Conservation (phyloP, 2,113 vertebrate genomes). For the Narcine bancroftii region DNA sequence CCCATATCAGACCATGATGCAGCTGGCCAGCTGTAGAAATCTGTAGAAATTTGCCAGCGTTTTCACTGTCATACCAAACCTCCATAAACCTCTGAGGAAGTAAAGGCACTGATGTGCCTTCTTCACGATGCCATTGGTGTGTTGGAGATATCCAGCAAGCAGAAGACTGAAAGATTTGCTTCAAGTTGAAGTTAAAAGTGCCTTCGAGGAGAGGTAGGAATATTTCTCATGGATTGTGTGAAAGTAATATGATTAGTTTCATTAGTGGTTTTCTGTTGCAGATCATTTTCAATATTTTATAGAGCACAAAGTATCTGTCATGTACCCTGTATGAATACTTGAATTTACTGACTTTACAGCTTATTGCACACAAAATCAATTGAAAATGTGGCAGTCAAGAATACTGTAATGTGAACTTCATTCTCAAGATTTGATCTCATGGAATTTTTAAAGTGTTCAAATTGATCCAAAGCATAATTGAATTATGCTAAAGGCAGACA, state of each 20-base stretch:
- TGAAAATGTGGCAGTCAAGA: neutral
- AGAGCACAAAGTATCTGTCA: neutral
- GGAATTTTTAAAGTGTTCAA: neutral
- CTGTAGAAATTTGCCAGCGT: no score
- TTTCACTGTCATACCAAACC: no score
- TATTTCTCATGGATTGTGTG: neutral
- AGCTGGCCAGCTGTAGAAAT: no score
- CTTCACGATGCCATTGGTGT: no score
- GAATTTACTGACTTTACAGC: neutral
- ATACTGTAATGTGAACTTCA: neutral
- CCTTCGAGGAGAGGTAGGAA: neutral
- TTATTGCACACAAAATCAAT: neutral
- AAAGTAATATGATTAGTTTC: neutral
- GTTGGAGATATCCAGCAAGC: neutral
- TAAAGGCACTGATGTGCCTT: no score
- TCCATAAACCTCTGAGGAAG: no score
- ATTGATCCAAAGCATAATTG: neutral
- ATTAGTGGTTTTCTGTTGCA: neutral
- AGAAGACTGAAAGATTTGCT: neutral
- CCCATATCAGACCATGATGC: no score
- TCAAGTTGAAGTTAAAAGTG: neutral
- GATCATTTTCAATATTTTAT: neutral
- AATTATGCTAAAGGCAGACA: neutral
- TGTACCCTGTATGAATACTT: neutral
- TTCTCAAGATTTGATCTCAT: neutral